Percentiles rank a stretch among this genome's conserved stretches.
phyloP scores from a whole-genome alignment of 2,797 vertebrate species.

The Otus scops region DNA sequence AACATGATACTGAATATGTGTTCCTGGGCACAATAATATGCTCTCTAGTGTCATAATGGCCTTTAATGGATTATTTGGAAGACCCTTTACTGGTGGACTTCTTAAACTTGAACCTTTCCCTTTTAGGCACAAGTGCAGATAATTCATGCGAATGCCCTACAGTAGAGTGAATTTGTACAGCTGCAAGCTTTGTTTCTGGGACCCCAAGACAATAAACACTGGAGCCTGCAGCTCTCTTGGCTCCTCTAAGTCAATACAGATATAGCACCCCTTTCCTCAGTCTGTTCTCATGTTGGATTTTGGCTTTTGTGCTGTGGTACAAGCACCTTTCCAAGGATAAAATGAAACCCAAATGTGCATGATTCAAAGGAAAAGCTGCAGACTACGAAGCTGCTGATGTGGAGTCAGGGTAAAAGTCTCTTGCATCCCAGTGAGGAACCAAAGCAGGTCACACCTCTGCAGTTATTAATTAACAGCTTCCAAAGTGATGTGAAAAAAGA shows the following conservation, averaged over 20 bases:
- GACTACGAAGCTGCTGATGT: not conserved
- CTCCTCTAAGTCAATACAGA: not conserved
- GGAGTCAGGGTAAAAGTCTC: not conserved
- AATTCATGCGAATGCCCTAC: not conserved
- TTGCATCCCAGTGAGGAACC: not conserved
- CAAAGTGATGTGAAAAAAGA: not conserved
- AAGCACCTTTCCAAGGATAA: conserved; percentile 20
- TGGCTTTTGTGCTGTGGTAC: not conserved
- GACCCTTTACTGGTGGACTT: not conserved
- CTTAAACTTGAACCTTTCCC: not conserved
- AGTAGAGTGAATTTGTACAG: not conserved
- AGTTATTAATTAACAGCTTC: conserved; percentile 24
- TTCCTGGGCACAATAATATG: not conserved
- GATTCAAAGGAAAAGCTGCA: not conserved
- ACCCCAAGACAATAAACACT: not conserved
- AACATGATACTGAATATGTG: not conserved
- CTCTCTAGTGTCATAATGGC: not conserved
- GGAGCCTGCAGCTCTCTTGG: not conserved
- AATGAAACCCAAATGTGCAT: not conserved
- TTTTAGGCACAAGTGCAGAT: not conserved
- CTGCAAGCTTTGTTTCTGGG: conserved; percentile 12
- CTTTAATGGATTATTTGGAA: not conserved
- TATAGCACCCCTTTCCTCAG: not conserved
- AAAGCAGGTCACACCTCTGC: not conserved
- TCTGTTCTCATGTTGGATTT: not conserved